Base-by-base conservation (phyloP, 1,140 invertebrate genomes). In the Macrobrachium rosenbergii region DNA sequence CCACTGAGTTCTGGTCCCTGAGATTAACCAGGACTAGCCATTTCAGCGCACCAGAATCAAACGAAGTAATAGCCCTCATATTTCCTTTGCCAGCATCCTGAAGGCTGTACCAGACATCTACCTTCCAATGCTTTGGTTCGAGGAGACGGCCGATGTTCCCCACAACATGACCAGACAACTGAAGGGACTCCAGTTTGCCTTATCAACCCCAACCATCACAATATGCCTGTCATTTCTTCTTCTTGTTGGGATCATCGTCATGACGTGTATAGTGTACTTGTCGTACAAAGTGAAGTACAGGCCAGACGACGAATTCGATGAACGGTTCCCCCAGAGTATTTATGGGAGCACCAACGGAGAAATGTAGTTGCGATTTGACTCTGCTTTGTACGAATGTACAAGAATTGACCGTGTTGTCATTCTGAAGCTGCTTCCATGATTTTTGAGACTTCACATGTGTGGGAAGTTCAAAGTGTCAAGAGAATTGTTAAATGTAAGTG, bases 81-180 rank as follows among this genome's bases (percentile, higher is more conserved):
- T 43, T 43, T 60, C 21, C 16, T 37, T 37, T 90, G 92, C 10
- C 17, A 91, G 92, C 0, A 90, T 92, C 28, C 89, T 94, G 37
- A 90, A 89, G 17, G 91, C 91, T 0, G 92, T 94, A 0, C 91
- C 90, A 8, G 92, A 92, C 14, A 93, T 93, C 19, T 88, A 94
- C 19, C 93, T 94, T 87, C 94, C 94, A 0, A 77, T 94, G 21
- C 64, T 94, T 0, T 94, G 94, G 94, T 90, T 93, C 37, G 93
- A 94, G 90, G 93, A 88, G 19, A 69, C 37, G 19, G 86, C 81
- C 5, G 83, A 77, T 10, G 78, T 89, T 52, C 82, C 88, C 14
- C 75, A 81, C 63, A 72, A 83, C 3, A 69, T 89, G 23, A 82
- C 90, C 19, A 59, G 43, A 14, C 67, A 86, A 28, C 16, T 89